Evolutionary conservation across 2,113 vertebrate species (phyloP).

Genomic region (Centropus bengalensis): DNA sequence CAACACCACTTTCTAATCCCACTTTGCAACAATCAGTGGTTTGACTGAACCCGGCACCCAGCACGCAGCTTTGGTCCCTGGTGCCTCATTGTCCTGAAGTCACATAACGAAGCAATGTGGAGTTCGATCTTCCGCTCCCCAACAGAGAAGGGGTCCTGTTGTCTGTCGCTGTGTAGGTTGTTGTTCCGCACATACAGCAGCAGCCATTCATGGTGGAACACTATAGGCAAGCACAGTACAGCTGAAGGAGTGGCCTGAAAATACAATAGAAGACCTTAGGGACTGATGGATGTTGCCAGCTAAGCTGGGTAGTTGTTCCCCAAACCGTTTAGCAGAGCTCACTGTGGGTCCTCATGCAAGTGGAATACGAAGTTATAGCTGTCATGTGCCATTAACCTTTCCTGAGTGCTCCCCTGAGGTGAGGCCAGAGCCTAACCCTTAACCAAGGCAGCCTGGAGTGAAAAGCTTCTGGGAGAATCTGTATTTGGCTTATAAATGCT

Average conservation of each 20-base stretch:
- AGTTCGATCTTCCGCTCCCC: neutral
- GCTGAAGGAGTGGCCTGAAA: neutral
- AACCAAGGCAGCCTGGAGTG: neutral
- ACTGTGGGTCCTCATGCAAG: rapidly evolving
- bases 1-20: neutral
- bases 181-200: neutral
- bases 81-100: neutral
- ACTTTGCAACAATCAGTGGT: neutral
- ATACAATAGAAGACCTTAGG: neutral
- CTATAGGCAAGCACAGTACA: neutral
- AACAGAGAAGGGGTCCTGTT: neutral
- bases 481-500: neutral
- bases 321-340: neutral
- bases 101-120: rapidly evolving
- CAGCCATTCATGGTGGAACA: neutral
- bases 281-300: neutral
- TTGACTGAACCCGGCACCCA: neutral
- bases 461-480: neutral
- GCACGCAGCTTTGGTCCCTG: neutral
- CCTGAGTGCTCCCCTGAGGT: neutral
- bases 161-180: neutral
- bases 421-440: neutral
- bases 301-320: neutral
- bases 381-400: neutral
- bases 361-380: rapidly evolving